Evolutionary conservation across 1,140 invertebrate genomes (phyloP).

Genomic region (Scaptomyza hsui): DNA sequence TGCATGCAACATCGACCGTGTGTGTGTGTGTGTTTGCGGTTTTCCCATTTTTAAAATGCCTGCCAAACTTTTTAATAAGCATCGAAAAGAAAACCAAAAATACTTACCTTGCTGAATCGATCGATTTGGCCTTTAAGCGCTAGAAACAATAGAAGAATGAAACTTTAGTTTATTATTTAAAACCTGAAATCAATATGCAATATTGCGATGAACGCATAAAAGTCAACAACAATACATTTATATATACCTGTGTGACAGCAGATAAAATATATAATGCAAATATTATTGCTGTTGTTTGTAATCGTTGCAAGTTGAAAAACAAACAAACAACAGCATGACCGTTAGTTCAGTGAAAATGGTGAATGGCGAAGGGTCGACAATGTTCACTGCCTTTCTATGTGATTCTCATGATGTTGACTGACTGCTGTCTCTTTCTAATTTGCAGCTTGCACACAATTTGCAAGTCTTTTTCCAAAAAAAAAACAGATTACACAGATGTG

Average conservation of each 20-base stretch:
- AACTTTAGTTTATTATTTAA: constrained; percentile 62
- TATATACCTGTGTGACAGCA: constrained; percentile 53
- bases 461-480: constrained; percentile 2
- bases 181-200: constrained; percentile 66
- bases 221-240: constrained; percentile 42
- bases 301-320: constrained; percentile 36
- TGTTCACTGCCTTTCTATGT: constrained; percentile 21
- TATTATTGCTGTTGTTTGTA: constrained; percentile 31
- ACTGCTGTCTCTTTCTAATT: constrained; percentile 18
- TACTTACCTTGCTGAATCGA: constrained; percentile 63
- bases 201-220: constrained; percentile 56
- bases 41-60: constrained; percentile 51
- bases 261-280: constrained; percentile 65
- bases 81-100: constrained; percentile 1
- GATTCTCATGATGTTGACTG: constrained; percentile 34
- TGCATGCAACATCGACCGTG: constrained; percentile 35
- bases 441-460: constrained; percentile 28
- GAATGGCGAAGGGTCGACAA: constrained; percentile 5
- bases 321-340: constrained; percentile 48
- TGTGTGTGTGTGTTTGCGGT: constrained; percentile 31
- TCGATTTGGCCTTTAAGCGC: constrained; percentile 35
- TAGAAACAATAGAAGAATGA: constrained; percentile 9
- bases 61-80: constrained; percentile 69
- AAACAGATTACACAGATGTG: constrained; percentile 22
- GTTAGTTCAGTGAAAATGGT: constrained; percentile 24